A percentile compares a stretch with the other conserved stretches of the same genome.
These are phyloP conservation scores for Strigamia crassipes DNA, from an alignment of 2,888 invertebrate genomes.

Conservation along the genomic window DNA sequence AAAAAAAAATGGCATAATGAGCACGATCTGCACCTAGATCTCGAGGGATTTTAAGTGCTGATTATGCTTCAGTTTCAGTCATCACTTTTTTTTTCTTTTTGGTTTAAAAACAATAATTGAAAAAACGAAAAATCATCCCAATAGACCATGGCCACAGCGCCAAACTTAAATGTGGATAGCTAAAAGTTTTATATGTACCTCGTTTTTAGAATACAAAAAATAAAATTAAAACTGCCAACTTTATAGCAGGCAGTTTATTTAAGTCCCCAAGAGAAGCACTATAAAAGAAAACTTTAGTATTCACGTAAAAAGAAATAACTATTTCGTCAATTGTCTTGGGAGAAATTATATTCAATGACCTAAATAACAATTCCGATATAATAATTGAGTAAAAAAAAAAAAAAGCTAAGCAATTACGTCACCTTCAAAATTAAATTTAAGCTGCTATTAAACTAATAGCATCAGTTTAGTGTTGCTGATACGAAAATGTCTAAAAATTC, in stretches of 20 bases:
- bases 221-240: constrained; percentile 4
- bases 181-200: constrained; percentile 5
- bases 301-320: not conserved
- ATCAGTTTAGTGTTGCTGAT: not conserved
- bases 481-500: too few species aligned
- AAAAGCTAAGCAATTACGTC: not conserved
- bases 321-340: not conserved
- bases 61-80: not conserved
- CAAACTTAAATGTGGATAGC: not conserved
- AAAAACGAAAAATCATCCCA: not conserved
- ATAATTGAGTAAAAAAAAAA: not conserved
- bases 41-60: not conserved
- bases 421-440: not conserved
- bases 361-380: not conserved
- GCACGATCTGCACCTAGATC: not conserved
- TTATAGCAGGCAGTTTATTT: not conserved
- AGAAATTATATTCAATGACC: not conserved
- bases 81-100: not conserved
- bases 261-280: not conserved
- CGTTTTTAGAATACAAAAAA: not conserved
- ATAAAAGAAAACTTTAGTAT: constrained; percentile 2
- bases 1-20: not conserved
- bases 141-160: not conserved
- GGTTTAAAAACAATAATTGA: not conserved
- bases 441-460: not conserved